phyloP scores from a whole-genome alignment of 2,797 vertebrate genomes.

The Podarcis lilfordi region DNA sequence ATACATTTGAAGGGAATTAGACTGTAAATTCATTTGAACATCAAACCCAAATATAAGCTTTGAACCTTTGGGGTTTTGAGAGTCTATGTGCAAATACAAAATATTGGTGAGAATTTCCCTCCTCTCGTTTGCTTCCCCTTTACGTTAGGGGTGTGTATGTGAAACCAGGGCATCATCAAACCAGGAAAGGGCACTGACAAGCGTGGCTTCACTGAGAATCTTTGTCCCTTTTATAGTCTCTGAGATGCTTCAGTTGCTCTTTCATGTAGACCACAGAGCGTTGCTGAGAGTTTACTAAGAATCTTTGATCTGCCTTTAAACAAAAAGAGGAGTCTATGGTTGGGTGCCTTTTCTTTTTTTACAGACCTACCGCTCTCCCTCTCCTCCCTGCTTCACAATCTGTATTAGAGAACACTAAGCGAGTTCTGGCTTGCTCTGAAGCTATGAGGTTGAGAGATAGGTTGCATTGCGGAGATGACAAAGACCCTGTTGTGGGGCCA shows the following conservation, averaged over 20 bases:
- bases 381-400: not conserved
- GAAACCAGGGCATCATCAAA: not conserved
- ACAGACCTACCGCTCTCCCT: not conserved
- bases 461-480: not conserved
- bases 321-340: conserved; percentile 51
- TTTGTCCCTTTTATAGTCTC: not conserved
- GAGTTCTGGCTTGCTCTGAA: conserved; percentile 64
- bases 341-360: not conserved
- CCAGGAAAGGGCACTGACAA: not conserved
- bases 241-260: not conserved
- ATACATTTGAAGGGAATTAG: not conserved
- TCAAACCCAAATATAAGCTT: not conserved
- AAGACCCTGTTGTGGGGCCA: not conserved
- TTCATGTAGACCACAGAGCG: conserved; percentile 53
- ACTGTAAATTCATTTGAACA: not conserved
- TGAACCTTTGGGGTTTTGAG: not conserved
- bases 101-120: not conserved
- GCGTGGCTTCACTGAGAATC: not conserved
- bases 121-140: not conserved
- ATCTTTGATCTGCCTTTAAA: conserved; percentile 75
- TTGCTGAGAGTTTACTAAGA: conserved; percentile 67
- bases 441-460: not conserved
- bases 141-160: not conserved
- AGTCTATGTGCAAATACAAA: not conserved
- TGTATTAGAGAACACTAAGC: conserved; percentile 54